These are phyloP conservation scores for Drosophila willistoni DNA, from an alignment of 1,140 invertebrate genomes.

Conservation along the genomic window DNA sequence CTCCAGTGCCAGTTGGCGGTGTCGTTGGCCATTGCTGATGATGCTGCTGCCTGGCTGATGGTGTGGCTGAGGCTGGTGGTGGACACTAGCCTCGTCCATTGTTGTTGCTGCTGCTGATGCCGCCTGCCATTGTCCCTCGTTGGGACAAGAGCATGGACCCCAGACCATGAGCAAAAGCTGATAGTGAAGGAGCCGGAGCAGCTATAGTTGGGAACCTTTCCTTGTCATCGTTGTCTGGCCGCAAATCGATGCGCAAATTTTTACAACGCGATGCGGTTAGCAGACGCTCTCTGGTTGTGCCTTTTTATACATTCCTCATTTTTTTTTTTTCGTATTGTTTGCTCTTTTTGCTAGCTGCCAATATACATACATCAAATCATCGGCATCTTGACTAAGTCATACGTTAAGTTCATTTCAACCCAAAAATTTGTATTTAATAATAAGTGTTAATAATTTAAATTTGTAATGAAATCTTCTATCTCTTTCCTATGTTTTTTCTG, in stretches of 20 bases:
- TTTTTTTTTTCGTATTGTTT: slow-evolving; percentile 14
- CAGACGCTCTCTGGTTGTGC: slow-evolving; percentile 32
- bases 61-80: slow-evolving; percentile 47
- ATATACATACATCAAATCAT: neutral
- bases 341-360: neutral
- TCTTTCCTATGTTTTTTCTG: neutral
- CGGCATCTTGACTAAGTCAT: neutral
- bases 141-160: slow-evolving; percentile 24
- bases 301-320: neutral
- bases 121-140: slow-evolving; percentile 45
- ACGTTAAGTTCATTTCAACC: neutral
- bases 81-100: slow-evolving; percentile 8
- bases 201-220: slow-evolving; percentile 41
- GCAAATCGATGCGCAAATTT: slow-evolving; percentile 79
- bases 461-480: neutral
- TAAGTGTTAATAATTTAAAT: neutral
- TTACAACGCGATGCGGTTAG: slow-evolving; percentile 73
- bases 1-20: neutral
- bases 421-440: no score
- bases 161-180: neutral
- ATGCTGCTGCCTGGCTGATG: slow-evolving; percentile 25
- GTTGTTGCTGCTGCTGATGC: slow-evolving; percentile 3
- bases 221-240: slow-evolving; percentile 61
- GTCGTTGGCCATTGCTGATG: neutral
- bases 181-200: neutral